phyloP scores from a whole-genome alignment of 2,113 vertebrate genomes.

The Takifugu flavidus region DNA sequence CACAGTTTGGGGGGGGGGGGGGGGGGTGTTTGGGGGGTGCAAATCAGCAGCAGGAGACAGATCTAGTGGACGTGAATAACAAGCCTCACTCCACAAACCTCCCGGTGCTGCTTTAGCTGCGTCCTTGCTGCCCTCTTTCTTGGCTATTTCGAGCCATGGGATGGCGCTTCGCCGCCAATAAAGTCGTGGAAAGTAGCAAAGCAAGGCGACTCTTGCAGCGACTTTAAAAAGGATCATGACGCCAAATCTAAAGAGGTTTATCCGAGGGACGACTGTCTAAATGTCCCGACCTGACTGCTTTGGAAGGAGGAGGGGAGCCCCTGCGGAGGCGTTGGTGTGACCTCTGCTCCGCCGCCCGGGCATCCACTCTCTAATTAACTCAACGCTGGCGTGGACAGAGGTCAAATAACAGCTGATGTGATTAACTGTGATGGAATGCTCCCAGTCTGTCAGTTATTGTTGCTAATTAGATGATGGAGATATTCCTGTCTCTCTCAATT shows the following conservation, averaged over 20 bases:
- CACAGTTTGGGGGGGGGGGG: conserved; percentile 43
- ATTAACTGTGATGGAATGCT: neutral
- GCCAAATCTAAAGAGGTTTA: no score
- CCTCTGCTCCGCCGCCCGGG: neutral
- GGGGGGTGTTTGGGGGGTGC: neutral
- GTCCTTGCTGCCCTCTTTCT: conserved; percentile 23
- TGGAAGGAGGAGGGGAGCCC: no score
- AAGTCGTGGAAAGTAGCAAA: neutral
- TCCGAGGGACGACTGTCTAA: neutral
- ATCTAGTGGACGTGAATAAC: conserved; percentile 41
- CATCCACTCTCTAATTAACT: conserved; percentile 34
- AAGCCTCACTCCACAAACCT: conserved; percentile 35
- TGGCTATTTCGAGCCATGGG: conserved; percentile 12
- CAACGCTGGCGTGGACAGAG: neutral
- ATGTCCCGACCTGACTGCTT: no score
- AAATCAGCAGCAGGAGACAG: conserved; percentile 42
- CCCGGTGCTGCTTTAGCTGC: conserved; percentile 35
- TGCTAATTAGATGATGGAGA: neutral
- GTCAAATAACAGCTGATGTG: conserved; percentile 3
- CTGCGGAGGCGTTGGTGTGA: conserved; percentile 5
- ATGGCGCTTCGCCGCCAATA: neutral
- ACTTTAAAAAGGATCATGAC: neutral
- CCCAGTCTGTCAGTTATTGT: neutral
- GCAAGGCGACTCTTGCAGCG: neutral
- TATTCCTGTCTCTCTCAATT: neutral